Evolutionary conservation across 2,797 vertebrate genomes (phyloP).

Genomic region (Sitta carolinensis): DNA sequence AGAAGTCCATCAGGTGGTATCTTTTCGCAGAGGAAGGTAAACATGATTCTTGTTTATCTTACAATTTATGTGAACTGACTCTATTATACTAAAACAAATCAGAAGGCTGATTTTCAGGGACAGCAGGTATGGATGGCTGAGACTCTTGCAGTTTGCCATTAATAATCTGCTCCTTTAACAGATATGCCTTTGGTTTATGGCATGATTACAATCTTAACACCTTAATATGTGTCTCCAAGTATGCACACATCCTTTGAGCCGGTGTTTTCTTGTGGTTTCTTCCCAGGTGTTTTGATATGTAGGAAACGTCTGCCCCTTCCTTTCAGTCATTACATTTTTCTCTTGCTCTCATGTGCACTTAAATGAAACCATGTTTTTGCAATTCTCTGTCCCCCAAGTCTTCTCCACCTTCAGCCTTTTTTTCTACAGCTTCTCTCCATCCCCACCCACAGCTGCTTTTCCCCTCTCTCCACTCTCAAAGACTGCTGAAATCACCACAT

Average conservation of each 20-base stretch:
- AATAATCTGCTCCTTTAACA: not conserved
- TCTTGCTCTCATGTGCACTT: not conserved
- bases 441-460: not conserved
- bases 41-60: no score
- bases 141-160: not conserved
- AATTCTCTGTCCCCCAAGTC: not conserved
- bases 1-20: no score
- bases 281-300: not conserved
- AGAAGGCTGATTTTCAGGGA: no score
- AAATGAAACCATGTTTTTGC: not conserved
- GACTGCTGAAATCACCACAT: not conserved
- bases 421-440: not conserved
- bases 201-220: not conserved
- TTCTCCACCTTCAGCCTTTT: not conserved
- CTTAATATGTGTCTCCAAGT: not conserved
- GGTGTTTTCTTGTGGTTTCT: not conserved
- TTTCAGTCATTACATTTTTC: not conserved
- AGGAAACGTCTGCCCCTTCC: not conserved
- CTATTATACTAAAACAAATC: no score
- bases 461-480: rapidly evolving
- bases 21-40: no score
- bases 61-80: no score
- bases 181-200: not conserved
- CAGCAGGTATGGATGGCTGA: not conserved
- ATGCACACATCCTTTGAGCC: not conserved